phyloP scores from a whole-genome alignment of 1,140 invertebrate species.

The Dendrolimus punctatus region DNA sequence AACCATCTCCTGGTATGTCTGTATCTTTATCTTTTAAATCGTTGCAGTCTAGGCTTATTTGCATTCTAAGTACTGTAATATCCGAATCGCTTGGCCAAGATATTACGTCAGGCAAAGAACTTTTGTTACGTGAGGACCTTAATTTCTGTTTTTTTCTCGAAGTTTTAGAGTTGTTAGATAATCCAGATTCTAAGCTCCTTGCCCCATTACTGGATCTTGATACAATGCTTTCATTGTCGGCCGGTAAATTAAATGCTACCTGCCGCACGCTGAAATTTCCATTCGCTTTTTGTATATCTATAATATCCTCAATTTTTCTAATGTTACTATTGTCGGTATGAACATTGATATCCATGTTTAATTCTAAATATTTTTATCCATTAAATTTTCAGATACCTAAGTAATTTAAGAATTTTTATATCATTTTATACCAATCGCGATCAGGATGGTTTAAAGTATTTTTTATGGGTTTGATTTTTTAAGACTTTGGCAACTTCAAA shows the following conservation, averaged over 20 bases:
- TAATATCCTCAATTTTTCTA: constrained; percentile 60
- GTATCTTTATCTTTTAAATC: constrained; percentile 30
- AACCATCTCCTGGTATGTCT: constrained; percentile 44
- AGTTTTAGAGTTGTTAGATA: constrained; percentile 21
- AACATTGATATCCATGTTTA: constrained; percentile 30
- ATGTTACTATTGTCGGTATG: constrained; percentile 28
- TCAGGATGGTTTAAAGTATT: constrained; percentile 25
- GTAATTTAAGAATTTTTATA: too few relatives aligned
- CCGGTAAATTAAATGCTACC: constrained; percentile 45
- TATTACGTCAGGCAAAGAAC: constrained; percentile 31
- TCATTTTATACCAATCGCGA: constrained; percentile 28
- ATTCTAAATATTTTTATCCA: constrained; percentile 20
- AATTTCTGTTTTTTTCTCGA: constrained; percentile 37
- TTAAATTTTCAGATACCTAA: constrained; percentile 8
- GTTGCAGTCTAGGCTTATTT: constrained; percentile 25
- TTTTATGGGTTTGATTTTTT: too few relatives aligned
- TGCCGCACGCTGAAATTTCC: constrained; percentile 46
- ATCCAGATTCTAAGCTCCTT: constrained; percentile 41
- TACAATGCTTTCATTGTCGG: constrained; percentile 21
- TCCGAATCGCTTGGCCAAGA: constrained; percentile 65
- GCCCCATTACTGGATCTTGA: constrained; percentile 27
- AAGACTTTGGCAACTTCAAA: too few relatives aligned
- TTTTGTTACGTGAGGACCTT: constrained; percentile 28
- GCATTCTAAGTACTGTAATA: constrained; percentile 58
- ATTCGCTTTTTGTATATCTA: constrained; percentile 57